phyloP scores from a whole-genome alignment of 1,140 invertebrate genomes.

The Hyposmocoma kahamanoa region DNA sequence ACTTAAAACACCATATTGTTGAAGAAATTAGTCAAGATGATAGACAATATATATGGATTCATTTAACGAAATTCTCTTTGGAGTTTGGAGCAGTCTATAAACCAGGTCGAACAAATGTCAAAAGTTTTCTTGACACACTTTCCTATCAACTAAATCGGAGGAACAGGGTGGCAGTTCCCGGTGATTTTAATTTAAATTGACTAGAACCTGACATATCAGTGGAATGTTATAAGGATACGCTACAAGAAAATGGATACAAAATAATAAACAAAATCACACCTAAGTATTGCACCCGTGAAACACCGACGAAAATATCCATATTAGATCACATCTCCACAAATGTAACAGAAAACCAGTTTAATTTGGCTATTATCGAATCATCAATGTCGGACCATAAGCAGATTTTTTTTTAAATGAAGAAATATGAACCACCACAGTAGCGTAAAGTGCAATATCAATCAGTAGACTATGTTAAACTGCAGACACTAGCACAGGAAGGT shows the following conservation, averaged over 20 bases:
- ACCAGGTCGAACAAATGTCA: slow-evolving; percentile 3
- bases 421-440: not conserved
- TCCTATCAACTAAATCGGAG: not conserved
- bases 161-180: not conserved
- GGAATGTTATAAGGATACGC: not conserved
- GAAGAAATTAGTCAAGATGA: not conserved
- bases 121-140: slow-evolving; percentile 1
- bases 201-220: not conserved
- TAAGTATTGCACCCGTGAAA: not conserved
- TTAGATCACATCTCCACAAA: slow-evolving; percentile 3
- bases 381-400: slow-evolving; percentile 5
- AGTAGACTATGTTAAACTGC: not conserved
- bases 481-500: not conserved
- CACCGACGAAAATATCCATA: not conserved
- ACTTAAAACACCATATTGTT: slow-evolving; percentile 1
- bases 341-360: not conserved
- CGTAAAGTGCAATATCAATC: not conserved
- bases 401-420: not conserved
- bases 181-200: slow-evolving; percentile 5
- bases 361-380: not conserved
- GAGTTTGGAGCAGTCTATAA: slow-evolving; percentile 7
- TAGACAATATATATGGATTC: slow-evolving; percentile 5
- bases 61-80: not conserved
- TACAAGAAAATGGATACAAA: not conserved
- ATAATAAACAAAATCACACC: slow-evolving; percentile 3